Base-by-base conservation (phyloP, 2,888 invertebrate genomes). In the Fragum sueziense region DNA sequence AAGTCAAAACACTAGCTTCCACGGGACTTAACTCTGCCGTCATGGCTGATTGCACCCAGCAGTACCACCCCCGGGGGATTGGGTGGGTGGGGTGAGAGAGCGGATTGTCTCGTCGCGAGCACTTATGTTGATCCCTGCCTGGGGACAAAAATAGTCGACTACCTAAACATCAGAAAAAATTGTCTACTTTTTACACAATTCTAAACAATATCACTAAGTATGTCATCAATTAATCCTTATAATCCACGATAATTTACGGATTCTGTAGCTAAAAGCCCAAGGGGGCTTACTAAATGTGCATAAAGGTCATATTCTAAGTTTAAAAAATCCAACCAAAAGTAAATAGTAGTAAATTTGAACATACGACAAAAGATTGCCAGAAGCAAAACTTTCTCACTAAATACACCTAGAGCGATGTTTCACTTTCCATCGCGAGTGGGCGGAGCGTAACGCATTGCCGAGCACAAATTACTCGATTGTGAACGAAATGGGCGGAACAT, bases 321-420 rank as follows among this genome's bases (percentile, higher is more conserved):
- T 47, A 51, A 69, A 52, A 52, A 51, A 52, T 22, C 17, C 41
- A 1, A 11, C 65, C 65, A 11, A 22, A 65, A 65, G 65, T 65
- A 65, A 65, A 65, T 65, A 69, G 69, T 72, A 65, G 65, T 65
- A 70, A 78, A 78, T n/a, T n/a, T 78, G 54, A 65, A 72, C 71
- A 27, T 70, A 70, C 75, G 75, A 70, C 79, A 73, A 67, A 54
- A 82, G 72, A 82, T 82, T 27, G 80, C 84, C 84, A 84, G 84
- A 81, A 80, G 84, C 84, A 51, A 79, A 65, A 47, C 70, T 73
- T n/a, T 61, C 75, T 37, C 67, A 74, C 54, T 72, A 76, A 76
- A 77, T 76, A 72, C 70, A 82, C 84, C 82, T 75, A 41, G 80
- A 84, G 84, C 84, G 68, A 84, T 84, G 71, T 80, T 84, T 74